phyloP scores from a whole-genome alignment of 2,113 vertebrate genomes.

The Thalassarche chlororhynchos region DNA sequence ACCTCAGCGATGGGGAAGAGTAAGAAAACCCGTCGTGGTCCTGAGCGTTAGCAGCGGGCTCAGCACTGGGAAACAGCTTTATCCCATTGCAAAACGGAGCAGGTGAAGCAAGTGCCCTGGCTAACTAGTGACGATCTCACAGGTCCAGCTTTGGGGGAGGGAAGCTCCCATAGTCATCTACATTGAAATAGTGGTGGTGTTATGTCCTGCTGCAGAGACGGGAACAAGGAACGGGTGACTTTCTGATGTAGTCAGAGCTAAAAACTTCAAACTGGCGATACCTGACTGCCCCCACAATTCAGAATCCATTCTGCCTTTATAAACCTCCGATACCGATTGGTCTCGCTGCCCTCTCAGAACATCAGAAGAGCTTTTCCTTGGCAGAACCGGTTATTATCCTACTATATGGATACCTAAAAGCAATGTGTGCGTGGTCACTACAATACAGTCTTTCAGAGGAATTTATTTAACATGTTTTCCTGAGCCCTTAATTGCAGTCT shows the following conservation, averaged over 20 bases:
- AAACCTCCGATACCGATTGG: neutral
- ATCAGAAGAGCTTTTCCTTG: neutral
- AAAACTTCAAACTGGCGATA: neutral
- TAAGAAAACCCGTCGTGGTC: rapidly evolving
- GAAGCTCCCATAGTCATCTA: neutral
- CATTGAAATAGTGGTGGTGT: neutral
- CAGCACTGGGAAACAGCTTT: neutral
- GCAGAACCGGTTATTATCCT: neutral
- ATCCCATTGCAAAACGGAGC: neutral
- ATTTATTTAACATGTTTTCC: neutral
- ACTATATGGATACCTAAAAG: neutral
- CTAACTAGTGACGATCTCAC: rapidly evolving
- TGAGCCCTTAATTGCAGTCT: conserved; percentile 11
- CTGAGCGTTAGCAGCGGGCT: neutral
- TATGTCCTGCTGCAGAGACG: neutral
- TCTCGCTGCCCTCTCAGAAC: neutral
- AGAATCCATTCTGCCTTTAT: neutral
- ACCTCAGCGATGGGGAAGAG: neutral
- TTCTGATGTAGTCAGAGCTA: neutral
- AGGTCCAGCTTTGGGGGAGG: neutral
- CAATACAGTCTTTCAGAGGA: neutral
- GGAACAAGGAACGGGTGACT: neutral
- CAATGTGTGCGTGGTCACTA: neutral
- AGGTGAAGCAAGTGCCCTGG: neutral
- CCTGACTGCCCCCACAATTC: neutral